Evolutionary conservation across 2,797 vertebrate genomes (phyloP).

Genomic region (Enteromius trimaculatus): DNA sequence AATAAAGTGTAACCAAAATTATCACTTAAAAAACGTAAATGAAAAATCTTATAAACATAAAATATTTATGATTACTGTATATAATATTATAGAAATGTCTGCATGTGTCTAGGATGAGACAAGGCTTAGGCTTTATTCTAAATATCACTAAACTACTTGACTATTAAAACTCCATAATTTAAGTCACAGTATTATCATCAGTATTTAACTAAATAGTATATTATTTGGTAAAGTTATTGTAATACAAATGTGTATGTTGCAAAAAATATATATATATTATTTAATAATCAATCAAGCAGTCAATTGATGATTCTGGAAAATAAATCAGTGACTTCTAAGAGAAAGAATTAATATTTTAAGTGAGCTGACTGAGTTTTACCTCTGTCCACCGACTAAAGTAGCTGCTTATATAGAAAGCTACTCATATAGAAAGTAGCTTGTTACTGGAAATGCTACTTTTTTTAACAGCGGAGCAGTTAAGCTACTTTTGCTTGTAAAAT

Average conservation of each 20-base stretch:
- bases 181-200: background rate
- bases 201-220: background rate
- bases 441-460: background rate
- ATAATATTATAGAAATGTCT: background rate
- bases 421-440: slow-evolving; percentile 7
- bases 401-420: background rate
- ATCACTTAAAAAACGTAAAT: background rate
- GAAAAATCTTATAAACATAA: background rate
- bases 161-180: background rate
- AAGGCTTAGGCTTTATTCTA: background rate
- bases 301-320: background rate
- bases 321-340: background rate
- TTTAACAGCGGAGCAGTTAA: background rate
- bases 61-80: background rate
- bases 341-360: background rate
- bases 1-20: background rate
- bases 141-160: background rate
- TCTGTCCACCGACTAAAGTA: background rate
- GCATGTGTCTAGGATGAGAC: background rate
- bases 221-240: background rate
- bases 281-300: background rate
- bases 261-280: too few species aligned
- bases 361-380: background rate
- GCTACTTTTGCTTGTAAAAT: background rate
- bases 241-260: background rate